Evolutionary conservation across 2,888 invertebrate genomes (phyloP), one percentile per base, ranked within the genome.

Genomic region (Drosophila anomalipes): DNA sequence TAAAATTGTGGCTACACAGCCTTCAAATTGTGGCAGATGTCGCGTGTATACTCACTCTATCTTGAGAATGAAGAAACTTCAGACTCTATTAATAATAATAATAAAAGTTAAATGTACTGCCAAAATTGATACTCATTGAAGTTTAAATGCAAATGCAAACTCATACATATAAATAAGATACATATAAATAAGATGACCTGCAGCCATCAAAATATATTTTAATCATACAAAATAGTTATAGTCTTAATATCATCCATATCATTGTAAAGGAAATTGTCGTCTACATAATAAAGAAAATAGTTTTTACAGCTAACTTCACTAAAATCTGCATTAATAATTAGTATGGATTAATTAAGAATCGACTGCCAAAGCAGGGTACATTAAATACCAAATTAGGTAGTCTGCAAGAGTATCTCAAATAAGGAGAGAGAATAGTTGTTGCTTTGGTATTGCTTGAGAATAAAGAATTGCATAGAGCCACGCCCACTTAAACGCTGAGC

Each of bases 401-500:
- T 57, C 28, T n/a, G 37, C n/a, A 39, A 30, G 14, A 26, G 47
- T 47, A 26, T 26, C 47, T 47, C 26, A 47, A 47, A 26, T 26
- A 47, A 47, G 26, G 47, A 16, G 47, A 9, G 9, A 39, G 28
- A 4, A 56, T 39, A 41, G n/a, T 32, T 32, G 30, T 44, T 16
- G 39, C 41, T 30, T 39, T 28, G n/a, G 6, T 19, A 39, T 39
- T 16, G 39, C 57, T 30, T 32, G 30, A n/a, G n/a, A 30, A 30
- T 61, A 37, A 10, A 28, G 30, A 44, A 14, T 58, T 64, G 22
- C 52, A n/a, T 4, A 22, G 6, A 39, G 60, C 49, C 79, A 79
- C 70, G 72, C 76, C 76, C 67, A 77, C 71, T 66, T 81, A 78
- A 81, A 78, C 62, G 75, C 62, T 81, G n/a, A 66, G 52, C 66